Percentiles rank a stretch among this genome's conserved stretches.
phyloP scores from a whole-genome alignment of 2,797 vertebrate genomes.

The Malacoraja senta region DNA sequence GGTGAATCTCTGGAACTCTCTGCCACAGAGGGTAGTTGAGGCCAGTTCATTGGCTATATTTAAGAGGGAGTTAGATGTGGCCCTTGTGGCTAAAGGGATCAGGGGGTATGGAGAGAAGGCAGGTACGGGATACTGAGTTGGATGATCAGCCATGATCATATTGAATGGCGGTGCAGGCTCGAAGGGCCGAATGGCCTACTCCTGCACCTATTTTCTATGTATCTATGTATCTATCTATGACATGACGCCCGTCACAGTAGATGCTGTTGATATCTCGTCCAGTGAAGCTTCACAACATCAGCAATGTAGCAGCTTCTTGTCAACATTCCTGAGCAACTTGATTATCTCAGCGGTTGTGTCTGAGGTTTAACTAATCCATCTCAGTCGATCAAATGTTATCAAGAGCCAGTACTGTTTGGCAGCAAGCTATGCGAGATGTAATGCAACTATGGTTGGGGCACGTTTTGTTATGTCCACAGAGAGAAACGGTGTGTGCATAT shows the following conservation, averaged over 20 bases:
- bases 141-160: no score
- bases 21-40: no score
- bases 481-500: background rate
- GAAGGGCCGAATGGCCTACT: no score
- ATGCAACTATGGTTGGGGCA: background rate
- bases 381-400: background rate
- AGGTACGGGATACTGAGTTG: no score
- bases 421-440: constrained; percentile 10
- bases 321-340: background rate
- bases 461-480: background rate
- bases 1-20: no score
- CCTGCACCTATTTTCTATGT: no score
- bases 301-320: background rate
- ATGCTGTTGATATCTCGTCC: background rate
- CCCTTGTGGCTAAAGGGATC: no score
- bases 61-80: no score
- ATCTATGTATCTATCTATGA: no score
- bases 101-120: no score
- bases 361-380: background rate
- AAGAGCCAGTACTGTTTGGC: background rate
- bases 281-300: background rate
- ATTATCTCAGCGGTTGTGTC: background rate
- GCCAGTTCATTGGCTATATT: no score
- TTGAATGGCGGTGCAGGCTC: no score
- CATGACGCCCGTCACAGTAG: background rate